Conservation (phyloP, 2,113 vertebrate genomes). For the Stegastes partitus region DNA sequence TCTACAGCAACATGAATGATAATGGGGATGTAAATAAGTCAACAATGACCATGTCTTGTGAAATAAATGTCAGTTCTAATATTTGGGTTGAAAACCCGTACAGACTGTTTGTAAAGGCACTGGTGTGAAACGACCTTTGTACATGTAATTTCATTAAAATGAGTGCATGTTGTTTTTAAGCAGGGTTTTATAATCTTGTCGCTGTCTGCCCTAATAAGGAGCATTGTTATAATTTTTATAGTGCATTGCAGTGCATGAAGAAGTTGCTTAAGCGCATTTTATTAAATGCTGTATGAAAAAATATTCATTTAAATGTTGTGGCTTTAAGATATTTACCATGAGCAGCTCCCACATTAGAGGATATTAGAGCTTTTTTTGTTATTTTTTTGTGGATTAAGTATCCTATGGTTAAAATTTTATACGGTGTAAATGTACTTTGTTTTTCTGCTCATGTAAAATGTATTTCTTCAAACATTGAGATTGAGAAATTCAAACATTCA, state of each 20-base stretch:
- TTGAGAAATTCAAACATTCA: conserved; percentile 41
- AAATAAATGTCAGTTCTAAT: conserved; percentile 64
- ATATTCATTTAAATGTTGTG: conserved; percentile 90
- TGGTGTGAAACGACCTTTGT: conserved; percentile 81
- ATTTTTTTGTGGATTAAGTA: conserved; percentile 45
- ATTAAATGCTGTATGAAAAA: conserved; percentile 91
- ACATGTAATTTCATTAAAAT: conserved; percentile 86
- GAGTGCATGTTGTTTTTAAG: conserved; percentile 91
- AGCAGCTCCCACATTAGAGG: conserved; percentile 88
- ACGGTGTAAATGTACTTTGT: conserved; percentile 52
- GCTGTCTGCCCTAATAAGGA: conserved; percentile 86
- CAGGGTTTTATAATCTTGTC: conserved; percentile 89
- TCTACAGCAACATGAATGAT: conserved; percentile 57
- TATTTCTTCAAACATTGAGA: conserved; percentile 49
- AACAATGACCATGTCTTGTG: conserved; percentile 51
- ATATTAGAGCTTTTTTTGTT: conserved; percentile 52
- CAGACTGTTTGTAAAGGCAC: conserved; percentile 79
- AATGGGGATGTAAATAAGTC: conserved; percentile 56
- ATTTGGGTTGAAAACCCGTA: conserved; percentile 74
- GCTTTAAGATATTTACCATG: conserved; percentile 86
- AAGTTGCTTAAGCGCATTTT: conserved; percentile 92
- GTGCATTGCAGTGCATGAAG: conserved; percentile 93
- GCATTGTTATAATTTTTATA: conserved; percentile 94
- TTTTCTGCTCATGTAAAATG: conserved; percentile 49
- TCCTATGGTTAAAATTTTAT: conserved; percentile 53